Evolutionary conservation across 2,113 vertebrate genomes (phyloP), one percentile per base, ranked within the genome.

Genomic region (Corythornis cristatus): DNA sequence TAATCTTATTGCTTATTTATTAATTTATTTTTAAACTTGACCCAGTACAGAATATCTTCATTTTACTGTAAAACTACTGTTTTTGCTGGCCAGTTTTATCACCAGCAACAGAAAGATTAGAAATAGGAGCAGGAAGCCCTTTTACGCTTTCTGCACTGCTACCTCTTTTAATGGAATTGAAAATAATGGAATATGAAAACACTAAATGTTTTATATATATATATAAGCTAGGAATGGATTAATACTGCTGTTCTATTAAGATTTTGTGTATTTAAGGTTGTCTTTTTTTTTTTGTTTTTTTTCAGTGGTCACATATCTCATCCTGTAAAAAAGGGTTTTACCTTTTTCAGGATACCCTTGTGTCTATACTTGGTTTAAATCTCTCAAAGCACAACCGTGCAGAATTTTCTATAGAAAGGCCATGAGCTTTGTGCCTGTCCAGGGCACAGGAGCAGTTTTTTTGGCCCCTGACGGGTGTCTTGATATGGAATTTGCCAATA

Each of bases 21-120:
- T 82, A 71, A 83, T 81, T 88, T 92, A 11, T 50, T 84, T 85
- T 83, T 57, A 67, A 83, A 71, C 26, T 62, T 90, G 42, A 61
- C 56, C 18, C 15, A 13, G 50, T 70, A 28, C 12, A 6, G 22
- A 61, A 42, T 22, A 56, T 17, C 76, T 86, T 70, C 23, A n/a
- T 86, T 93, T 90, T 83, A 45, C 53, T 79, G 14, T 35, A 4
- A 4, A 80, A 37, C 51, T 64, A 25, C 16, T 37, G 4, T 60
- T 64, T 85, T 92, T 75, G 29, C 48, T 60, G 28, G 45, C 20
- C 40, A 50, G 37, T 76, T 92, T 75, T 78, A 86, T 62, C 42
- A 90, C 33, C 43, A 62, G 20, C 53, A 25, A 54, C 15, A 67
- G 68, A 73, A 77, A 56, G 13, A 17, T 25, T 35, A 84, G 37